Evolutionary conservation across 2,888 invertebrate species (phyloP).

Genomic region (Thera obeliscata): DNA sequence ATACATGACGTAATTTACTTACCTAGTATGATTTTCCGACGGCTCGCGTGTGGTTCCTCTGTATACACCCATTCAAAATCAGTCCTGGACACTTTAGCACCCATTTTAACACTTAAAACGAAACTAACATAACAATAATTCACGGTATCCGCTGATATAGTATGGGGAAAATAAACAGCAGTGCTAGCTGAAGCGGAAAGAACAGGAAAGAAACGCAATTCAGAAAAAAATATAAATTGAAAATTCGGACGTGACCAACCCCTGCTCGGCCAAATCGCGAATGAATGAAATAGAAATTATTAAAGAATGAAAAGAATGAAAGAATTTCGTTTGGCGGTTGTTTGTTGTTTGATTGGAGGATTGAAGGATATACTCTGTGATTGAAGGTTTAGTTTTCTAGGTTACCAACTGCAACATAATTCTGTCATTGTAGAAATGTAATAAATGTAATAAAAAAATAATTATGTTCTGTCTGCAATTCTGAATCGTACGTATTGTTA

Average conservation of each 20-base stretch:
- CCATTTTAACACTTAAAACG: constrained; percentile 86
- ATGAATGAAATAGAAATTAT: constrained; percentile 11
- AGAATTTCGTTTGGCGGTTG: too few relatives aligned
- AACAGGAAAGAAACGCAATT: background rate
- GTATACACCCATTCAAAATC: constrained; percentile 99
- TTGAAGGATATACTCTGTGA: too few relatives aligned
- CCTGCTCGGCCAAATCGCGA: constrained; percentile 1
- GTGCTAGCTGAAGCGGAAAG: constrained; percentile 21
- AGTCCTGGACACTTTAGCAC: constrained; percentile 94
- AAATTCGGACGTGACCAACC: constrained; percentile 4
- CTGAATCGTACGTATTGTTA: too few relatives aligned
- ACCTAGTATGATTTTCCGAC: constrained; percentile 97
- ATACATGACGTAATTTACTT: constrained; percentile 68
- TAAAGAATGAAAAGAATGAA: background rate
- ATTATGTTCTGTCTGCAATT: too few relatives aligned
- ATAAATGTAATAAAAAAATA: too few relatives aligned
- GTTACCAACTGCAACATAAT: too few relatives aligned
- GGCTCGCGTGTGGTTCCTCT: constrained; percentile 98
- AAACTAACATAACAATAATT: constrained; percentile 31
- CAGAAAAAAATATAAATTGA: background rate
- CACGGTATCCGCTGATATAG: background rate
- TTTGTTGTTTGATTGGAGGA: too few relatives aligned
- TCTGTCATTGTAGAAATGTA: too few relatives aligned
- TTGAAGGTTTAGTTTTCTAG: too few relatives aligned
- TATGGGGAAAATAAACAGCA: constrained; percentile 7